Evolutionary conservation across 2,113 vertebrate genomes (phyloP).

Genomic region (Naja naja): DNA sequence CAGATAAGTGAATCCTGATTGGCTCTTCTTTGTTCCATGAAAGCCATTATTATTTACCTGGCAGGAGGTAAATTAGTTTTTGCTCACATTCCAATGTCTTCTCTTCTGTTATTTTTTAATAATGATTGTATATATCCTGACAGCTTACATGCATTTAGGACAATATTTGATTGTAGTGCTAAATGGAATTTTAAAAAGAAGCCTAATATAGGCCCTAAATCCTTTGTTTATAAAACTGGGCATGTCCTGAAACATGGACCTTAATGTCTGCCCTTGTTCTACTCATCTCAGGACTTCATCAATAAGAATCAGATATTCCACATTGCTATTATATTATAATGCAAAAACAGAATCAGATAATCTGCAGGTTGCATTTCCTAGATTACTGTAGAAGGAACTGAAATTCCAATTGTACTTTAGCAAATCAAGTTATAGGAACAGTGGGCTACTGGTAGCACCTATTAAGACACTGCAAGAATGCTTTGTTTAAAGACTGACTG

Average conservation of each 20-base stretch:
- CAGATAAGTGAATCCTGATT: conserved; percentile 23
- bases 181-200: not conserved
- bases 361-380: not conserved
- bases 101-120: conserved; percentile 26
- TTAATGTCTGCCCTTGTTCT: not conserved
- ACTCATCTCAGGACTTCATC: not conserved
- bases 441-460: not conserved
- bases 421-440: not conserved
- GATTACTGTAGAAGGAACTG: not conserved
- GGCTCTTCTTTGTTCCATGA: not conserved
- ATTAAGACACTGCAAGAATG: not conserved
- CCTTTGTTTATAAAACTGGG: not conserved
- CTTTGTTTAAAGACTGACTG: not conserved
- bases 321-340: not conserved
- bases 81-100: not conserved
- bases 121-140: not conserved
- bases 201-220: not conserved
- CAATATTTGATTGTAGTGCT: not conserved
- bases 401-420: not conserved
- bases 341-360: not conserved
- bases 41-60: conserved; percentile 33
- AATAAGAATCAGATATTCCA: not conserved
- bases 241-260: not conserved
- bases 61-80: conserved; percentile 21
- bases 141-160: not conserved